These are phyloP conservation scores for Eubasilissa splendida DNA, from an alignment of 2,888 invertebrate species.

Conservation along the genomic window DNA sequence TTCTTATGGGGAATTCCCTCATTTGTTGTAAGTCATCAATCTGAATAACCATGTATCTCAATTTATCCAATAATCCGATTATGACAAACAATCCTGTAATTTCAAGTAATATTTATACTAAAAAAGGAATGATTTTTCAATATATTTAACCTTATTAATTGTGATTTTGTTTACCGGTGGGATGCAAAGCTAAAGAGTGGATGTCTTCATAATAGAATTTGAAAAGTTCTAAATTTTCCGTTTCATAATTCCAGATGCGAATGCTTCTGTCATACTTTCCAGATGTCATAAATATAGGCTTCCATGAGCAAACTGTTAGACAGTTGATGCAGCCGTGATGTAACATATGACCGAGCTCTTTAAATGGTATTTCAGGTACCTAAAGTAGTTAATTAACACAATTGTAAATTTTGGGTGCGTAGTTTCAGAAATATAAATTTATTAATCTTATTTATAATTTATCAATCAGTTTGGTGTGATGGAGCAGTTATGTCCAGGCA, in stretches of 20 bases:
- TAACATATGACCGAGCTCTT: slow-evolving; percentile 80
- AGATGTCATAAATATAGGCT: slow-evolving; percentile 89
- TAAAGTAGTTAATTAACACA: slow-evolving; percentile 59
- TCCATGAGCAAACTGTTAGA: slow-evolving; percentile 90
- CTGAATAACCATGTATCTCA: slow-evolving; percentile 89
- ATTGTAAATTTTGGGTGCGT: too few species aligned
- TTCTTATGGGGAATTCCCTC: slow-evolving; percentile 81
- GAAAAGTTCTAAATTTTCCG: slow-evolving; percentile 82
- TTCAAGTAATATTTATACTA: not conserved
- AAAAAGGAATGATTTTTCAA: slow-evolving; percentile 60
- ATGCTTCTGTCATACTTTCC: slow-evolving; percentile 87
- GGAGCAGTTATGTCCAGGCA: too few species aligned
- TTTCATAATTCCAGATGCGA: slow-evolving; percentile 94
- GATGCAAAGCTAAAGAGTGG: slow-evolving; percentile 83
- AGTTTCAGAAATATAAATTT: too few species aligned
- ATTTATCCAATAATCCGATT: slow-evolving; percentile 92
- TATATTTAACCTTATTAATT: not conserved
- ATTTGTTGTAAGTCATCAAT: slow-evolving; percentile 88
- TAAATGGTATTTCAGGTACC: slow-evolving; percentile 76
- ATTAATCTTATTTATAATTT: too few species aligned
- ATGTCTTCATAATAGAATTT: slow-evolving; percentile 90
- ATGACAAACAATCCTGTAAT: slow-evolving; percentile 85
- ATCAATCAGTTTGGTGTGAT: too few species aligned
- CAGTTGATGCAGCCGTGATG: slow-evolving; percentile 88
- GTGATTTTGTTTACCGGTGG: slow-evolving; percentile 66